Evolutionary conservation across 2,797 vertebrate genomes (phyloP).

Genomic region (Passerculus sandwichensis): DNA sequence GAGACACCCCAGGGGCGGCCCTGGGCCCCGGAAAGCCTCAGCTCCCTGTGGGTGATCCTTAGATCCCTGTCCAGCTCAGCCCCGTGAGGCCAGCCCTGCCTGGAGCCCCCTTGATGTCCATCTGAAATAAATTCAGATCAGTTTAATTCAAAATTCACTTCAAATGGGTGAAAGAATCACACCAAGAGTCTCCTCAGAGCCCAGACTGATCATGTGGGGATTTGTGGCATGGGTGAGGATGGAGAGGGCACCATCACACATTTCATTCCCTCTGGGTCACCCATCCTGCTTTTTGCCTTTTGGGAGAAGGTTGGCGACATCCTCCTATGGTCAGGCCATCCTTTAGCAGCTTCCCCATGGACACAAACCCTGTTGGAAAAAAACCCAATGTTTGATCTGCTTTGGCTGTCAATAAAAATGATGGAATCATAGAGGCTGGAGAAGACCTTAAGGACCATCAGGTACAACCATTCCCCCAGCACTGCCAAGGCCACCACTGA

Average conservation of each 20-base stretch:
- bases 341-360: neutral
- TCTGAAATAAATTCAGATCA: neutral
- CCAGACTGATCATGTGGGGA: rapidly evolving
- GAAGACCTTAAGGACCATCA: neutral
- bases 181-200: neutral
- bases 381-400: neutral
- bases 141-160: neutral
- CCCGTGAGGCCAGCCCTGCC: neutral
- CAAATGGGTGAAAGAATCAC: neutral
- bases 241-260: neutral
- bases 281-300: neutral
- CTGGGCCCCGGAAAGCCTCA: neutral
- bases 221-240: neutral
- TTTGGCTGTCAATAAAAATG: neutral
- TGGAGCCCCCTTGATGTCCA: neutral
- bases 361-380: neutral
- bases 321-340: neutral
- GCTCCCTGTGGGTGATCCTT: neutral
- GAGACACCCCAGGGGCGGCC: rapidly evolving
- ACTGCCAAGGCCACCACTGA: neutral
- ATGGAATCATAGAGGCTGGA: neutral
- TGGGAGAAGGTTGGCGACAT: neutral
- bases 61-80: too few relatives aligned
- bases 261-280: neutral
- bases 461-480: neutral